Conservation (phyloP, 2,888 invertebrate species). For the Achlya flavicornis region DNA sequence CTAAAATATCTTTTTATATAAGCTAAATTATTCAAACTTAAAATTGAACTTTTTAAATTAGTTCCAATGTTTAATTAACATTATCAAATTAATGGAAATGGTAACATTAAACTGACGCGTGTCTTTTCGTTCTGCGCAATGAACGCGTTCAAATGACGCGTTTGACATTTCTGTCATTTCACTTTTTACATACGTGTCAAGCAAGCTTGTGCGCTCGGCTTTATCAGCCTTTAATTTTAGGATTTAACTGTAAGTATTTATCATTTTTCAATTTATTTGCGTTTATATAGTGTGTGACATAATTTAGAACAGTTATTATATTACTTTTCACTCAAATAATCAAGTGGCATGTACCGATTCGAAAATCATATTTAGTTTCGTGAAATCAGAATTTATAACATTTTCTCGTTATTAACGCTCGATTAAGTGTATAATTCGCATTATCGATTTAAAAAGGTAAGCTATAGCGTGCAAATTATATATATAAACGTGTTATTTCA, state of each 20-base stretch:
- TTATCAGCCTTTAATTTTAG: slow-evolving; percentile 75
- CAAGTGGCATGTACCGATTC: slow-evolving; percentile 15
- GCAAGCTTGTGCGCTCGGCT: slow-evolving; percentile 71
- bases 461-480: not conserved
- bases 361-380: slow-evolving; percentile 36
- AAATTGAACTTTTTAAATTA: too few species aligned
- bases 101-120: slow-evolving; percentile 53
- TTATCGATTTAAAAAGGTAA: slow-evolving; percentile 13
- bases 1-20: not conserved
- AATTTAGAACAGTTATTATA: slow-evolving; percentile 14
- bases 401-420: slow-evolving; percentile 38
- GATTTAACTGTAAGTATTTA: slow-evolving; percentile 74
- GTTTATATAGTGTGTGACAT: slow-evolving; percentile 18
- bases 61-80: too few species aligned
- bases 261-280: slow-evolving; percentile 29
- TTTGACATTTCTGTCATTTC: slow-evolving; percentile 63
- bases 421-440: slow-evolving; percentile 47
- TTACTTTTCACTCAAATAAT: slow-evolving; percentile 9
- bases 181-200: slow-evolving; percentile 82
- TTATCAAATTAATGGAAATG: slow-evolving; percentile 20
- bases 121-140: slow-evolving; percentile 46
- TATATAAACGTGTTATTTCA: not conserved
- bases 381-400: slow-evolving; percentile 33
- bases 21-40: not conserved
- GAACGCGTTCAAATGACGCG: slow-evolving; percentile 45